Percentiles rank a stretch among this genome's conserved stretches.
Evolutionary conservation across 2,888 invertebrate genomes (phyloP).

Genomic region (Drosophila kambysellisi): DNA sequence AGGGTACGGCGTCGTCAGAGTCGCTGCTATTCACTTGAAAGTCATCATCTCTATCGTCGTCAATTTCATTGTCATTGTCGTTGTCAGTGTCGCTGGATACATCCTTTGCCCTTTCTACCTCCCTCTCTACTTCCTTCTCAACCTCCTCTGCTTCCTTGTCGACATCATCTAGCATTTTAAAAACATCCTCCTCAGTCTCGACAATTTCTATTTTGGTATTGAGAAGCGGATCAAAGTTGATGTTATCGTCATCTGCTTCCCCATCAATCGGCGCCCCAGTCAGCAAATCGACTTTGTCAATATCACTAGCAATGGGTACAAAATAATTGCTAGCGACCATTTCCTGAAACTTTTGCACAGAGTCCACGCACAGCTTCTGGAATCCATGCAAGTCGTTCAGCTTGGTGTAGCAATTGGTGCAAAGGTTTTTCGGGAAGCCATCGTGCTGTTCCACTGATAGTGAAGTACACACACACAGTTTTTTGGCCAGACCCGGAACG

Average conservation of each 20-base stretch:
- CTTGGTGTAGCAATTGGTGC: slow-evolving; percentile 69
- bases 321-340: slow-evolving; percentile 62
- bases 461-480: slow-evolving; percentile 80
- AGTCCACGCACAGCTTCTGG: slow-evolving; percentile 78
- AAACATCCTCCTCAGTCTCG: slow-evolving; percentile 78
- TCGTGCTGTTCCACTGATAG: slow-evolving; percentile 80
- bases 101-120: slow-evolving; percentile 4
- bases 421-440: slow-evolving; percentile 81
- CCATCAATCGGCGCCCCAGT: slow-evolving; percentile 37
- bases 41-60: slow-evolving; percentile 62
- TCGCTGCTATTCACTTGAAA: slow-evolving; percentile 65
- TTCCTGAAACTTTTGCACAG: slow-evolving; percentile 78
- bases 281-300: slow-evolving; percentile 65
- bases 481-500: slow-evolving; percentile 79
- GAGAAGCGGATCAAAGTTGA: slow-evolving; percentile 52
- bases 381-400: slow-evolving; percentile 80
- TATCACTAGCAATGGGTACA: slow-evolving; percentile 30
- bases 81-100: slow-evolving; percentile 10
- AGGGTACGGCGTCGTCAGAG: slow-evolving; percentile 68
- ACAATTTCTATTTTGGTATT: slow-evolving; percentile 72
- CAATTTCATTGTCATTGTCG: slow-evolving; percentile 44
- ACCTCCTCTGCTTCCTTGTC: slow-evolving; percentile 68
- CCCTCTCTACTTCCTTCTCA: slow-evolving; percentile 9
- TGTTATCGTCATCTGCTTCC: slow-evolving; percentile 72
- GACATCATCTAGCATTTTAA: slow-evolving; percentile 77